phyloP scores from a whole-genome alignment of 1,140 invertebrate genomes.

The Nylanderia fulva region DNA sequence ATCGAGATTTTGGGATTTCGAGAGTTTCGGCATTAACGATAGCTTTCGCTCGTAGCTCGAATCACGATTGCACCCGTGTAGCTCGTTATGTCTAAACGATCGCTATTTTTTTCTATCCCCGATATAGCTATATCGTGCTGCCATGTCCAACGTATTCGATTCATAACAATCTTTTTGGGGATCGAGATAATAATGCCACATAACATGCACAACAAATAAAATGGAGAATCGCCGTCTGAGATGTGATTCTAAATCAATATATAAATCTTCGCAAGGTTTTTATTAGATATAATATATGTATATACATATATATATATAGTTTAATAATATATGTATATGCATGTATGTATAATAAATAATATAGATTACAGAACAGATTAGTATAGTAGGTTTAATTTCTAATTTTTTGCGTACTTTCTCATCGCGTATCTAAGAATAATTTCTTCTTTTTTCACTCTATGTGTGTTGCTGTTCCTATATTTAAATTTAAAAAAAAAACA shows the following conservation, averaged over 20 bases:
- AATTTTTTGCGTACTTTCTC: too few species aligned
- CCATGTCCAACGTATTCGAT: constrained; percentile 40
- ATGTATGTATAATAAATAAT: too few species aligned
- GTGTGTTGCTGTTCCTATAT: background rate
- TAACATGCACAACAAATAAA: constrained; percentile 52
- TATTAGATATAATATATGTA: background rate
- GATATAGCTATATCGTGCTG: constrained; percentile 26
- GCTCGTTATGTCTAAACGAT: constrained; percentile 54
- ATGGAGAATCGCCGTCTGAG: background rate
- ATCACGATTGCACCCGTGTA: constrained; percentile 5
- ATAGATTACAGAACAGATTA: too few species aligned
- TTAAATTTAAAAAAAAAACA: background rate
- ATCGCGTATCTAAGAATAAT: background rate
- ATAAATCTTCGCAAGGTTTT: background rate
- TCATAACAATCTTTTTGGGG: constrained; percentile 46
- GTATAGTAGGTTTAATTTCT: too few species aligned
- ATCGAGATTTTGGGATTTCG: constrained; percentile 29
- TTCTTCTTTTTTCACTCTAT: background rate
- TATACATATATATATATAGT: too few species aligned
- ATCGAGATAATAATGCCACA: constrained; percentile 40
- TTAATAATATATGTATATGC: too few species aligned
- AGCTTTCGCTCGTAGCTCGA: constrained; percentile 3
- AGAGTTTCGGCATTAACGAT: constrained; percentile 22
- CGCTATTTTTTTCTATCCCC: constrained; percentile 44
- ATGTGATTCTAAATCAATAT: background rate